A percentile compares a stretch with the other conserved stretches of the same genome.
phyloP scores from a whole-genome alignment of 2,888 invertebrate species.

The Trissolcus brochymenae region DNA sequence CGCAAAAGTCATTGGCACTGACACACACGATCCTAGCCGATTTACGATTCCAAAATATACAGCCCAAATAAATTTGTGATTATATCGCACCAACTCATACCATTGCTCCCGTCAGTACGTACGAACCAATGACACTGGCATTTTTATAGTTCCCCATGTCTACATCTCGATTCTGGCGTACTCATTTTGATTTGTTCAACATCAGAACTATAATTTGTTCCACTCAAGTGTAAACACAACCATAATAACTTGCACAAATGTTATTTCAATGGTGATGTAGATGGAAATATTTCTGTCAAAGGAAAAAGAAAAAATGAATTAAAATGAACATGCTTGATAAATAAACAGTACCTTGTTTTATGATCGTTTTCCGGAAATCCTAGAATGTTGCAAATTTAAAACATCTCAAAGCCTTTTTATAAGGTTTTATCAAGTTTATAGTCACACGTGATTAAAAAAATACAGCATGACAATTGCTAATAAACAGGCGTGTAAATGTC shows the following conservation, averaged over 20 bases:
- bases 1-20: constrained; percentile 55
- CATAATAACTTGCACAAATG: background rate
- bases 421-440: too few relatives aligned
- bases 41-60: constrained; percentile 51
- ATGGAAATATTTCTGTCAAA: too few relatives aligned
- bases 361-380: constrained; percentile 7
- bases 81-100: constrained; percentile 25
- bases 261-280: background rate
- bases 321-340: constrained; percentile 6
- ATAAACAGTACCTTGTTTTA: constrained; percentile 11
- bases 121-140: too few relatives aligned
- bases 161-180: background rate
- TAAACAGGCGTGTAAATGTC: constrained; percentile 44
- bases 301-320: background rate
- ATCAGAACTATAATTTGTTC: background rate
- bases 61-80: constrained; percentile 46
- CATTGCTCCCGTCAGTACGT: background rate
- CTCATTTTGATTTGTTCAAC: background rate
- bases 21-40: constrained; percentile 41
- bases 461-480: constrained; percentile 31
- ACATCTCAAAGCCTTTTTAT: too few relatives aligned
- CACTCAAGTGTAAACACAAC: too few relatives aligned
- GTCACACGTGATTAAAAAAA: constrained; percentile 39
- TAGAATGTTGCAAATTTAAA: too few relatives aligned
- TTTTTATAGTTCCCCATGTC: background rate